phyloP scores from a whole-genome alignment of 2,888 invertebrate species.

The Deladenus siricidicola region DNA sequence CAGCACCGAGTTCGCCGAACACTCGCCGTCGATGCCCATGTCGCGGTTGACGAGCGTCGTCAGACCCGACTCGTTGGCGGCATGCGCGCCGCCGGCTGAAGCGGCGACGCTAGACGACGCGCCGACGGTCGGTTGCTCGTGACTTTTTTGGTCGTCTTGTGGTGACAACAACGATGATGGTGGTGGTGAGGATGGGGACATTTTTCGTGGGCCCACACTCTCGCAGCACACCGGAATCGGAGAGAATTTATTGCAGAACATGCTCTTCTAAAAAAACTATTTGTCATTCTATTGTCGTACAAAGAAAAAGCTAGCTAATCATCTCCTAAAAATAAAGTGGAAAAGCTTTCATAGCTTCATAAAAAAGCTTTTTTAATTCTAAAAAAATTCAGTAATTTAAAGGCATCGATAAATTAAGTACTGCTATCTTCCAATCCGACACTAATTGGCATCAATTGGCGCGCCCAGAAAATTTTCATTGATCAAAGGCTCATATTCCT shows the following conservation, averaged over 20 bases:
- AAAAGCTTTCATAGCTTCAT: no score
- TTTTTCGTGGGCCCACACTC: conserved; percentile 12
- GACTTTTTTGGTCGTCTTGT: not conserved
- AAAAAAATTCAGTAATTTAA: no score
- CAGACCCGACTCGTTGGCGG: not conserved
- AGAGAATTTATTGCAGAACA: conserved; percentile 25
- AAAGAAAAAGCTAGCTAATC: no score
- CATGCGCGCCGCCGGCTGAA: not conserved
- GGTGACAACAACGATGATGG: not conserved
- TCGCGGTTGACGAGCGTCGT: conserved; percentile 4
- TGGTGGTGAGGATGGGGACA: not conserved
- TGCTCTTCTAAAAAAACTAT: conserved; percentile 30
- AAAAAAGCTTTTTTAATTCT: no score
- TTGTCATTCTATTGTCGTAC: no score
- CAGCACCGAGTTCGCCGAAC: conserved; percentile 34
- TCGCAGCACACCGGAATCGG: conserved; percentile 29
- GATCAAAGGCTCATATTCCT: no score
- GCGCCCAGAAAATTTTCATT: no score
- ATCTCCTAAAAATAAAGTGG: no score
- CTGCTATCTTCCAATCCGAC: no score
- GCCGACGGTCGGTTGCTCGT: not conserved
- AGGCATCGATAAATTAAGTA: no score
- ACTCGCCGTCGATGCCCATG: conserved; percentile 14
- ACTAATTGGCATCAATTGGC: no score
- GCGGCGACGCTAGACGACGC: not conserved